phyloP scores from a whole-genome alignment of 2,888 invertebrate genomes.

The Brenthis ino region DNA sequence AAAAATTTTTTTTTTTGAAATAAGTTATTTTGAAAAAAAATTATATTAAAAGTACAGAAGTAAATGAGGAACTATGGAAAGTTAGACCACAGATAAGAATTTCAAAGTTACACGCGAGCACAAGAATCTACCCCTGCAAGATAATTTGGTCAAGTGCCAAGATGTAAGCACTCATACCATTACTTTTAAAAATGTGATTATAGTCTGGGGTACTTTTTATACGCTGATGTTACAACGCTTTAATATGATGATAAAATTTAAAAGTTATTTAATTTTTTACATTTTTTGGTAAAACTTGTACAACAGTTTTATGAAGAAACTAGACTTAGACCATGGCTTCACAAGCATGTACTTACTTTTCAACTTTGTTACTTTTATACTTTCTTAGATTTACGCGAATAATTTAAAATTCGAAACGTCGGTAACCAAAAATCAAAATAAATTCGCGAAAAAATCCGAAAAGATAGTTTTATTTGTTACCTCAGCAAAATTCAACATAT shows the following conservation, averaged over 20 bases:
- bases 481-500: too few relatives aligned
- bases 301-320: too few relatives aligned
- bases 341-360: too few relatives aligned
- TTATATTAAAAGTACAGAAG: conserved; percentile 6
- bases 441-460: too few relatives aligned
- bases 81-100: conserved; percentile 34
- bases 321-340: too few relatives aligned
- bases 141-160: conserved; percentile 40
- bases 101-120: conserved; percentile 30
- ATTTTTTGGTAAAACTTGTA: not conserved
- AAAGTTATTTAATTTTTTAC: not conserved
- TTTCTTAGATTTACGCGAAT: too few relatives aligned
- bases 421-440: too few relatives aligned
- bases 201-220: conserved; percentile 29
- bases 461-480: too few relatives aligned
- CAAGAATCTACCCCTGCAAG: conserved; percentile 29
- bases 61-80: conserved; percentile 43
- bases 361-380: too few relatives aligned
- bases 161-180: conserved; percentile 39
- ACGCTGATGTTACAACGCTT: conserved; percentile 10
- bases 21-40: too few relatives aligned
- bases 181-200: conserved; percentile 41
- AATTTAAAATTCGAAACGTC: too few relatives aligned
- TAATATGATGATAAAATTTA: conserved; percentile 8
- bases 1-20: too few relatives aligned